Evolutionary conservation across 23 tunicate genomes (phyloP).

Genomic region (Phallusia fumigata): DNA sequence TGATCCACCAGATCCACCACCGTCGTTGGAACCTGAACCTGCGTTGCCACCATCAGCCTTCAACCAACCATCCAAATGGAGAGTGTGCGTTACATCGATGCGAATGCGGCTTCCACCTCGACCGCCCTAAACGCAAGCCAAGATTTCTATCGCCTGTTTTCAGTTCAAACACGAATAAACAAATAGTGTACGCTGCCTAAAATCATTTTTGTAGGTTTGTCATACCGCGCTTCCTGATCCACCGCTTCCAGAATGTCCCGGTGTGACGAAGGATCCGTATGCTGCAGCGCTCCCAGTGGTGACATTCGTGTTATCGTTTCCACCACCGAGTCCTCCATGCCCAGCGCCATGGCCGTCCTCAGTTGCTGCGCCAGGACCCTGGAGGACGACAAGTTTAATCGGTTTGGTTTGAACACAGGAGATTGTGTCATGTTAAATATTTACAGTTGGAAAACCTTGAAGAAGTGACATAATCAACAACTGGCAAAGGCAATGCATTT

Average conservation of each 20-base stretch:
- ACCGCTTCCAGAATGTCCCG: conserved; percentile 22
- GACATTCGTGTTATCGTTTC: not conserved
- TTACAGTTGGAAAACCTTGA: no score
- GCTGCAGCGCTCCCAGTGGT: conserved; percentile 19
- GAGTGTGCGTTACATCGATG: not conserved
- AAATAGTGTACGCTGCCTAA: not conserved
- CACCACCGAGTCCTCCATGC: conserved; percentile 30
- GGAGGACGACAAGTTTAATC: no score
- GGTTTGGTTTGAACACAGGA: no score
- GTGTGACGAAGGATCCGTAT: conserved; percentile 22
- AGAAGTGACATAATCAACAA: no score
- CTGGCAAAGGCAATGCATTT: no score
- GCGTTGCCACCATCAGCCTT: conserved; percentile 13
- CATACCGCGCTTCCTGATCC: conserved; percentile 20
- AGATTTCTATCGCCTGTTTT: no score
- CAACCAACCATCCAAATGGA: conserved; percentile 21
- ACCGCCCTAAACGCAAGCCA: conserved; percentile 2
- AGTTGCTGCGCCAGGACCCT: not conserved
- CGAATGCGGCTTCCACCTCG: conserved; percentile 21
- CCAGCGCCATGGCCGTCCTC: conserved; percentile 18
- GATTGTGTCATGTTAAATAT: no score
- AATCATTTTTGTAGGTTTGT: not conserved
- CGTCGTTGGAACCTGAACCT: conserved; percentile 23
- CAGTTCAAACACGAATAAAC: not conserved
- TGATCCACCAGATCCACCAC: conserved; percentile 35